Conservation (phyloP, 1,140 invertebrate species). For the Cardiocondyla obscurior region DNA sequence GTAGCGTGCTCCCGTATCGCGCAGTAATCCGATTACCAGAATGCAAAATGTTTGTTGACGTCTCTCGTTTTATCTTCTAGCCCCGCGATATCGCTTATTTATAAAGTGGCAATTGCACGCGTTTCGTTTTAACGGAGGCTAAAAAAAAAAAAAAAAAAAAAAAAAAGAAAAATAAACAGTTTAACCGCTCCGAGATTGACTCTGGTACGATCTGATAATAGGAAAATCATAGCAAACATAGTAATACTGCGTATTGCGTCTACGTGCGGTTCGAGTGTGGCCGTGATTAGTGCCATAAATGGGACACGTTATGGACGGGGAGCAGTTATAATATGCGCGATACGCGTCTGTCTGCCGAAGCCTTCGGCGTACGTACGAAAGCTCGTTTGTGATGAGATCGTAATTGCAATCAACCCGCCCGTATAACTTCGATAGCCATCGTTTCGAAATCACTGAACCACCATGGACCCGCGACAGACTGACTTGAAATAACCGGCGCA, state of each 20-base stretch:
- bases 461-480: neutral
- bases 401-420: slow-evolving; percentile 53
- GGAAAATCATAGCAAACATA: slow-evolving; percentile 38
- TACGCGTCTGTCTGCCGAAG: slow-evolving; percentile 10
- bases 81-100: slow-evolving; percentile 2
- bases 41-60: neutral
- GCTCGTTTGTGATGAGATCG: slow-evolving; percentile 16
- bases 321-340: slow-evolving; percentile 54
- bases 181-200: slow-evolving; percentile 52
- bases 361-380: slow-evolving; percentile 45
- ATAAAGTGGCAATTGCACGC: slow-evolving; percentile 1
- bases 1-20: neutral
- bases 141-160: too few relatives aligned
- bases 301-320: slow-evolving; percentile 54
- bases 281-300: slow-evolving; percentile 61
- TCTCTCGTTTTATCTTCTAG: neutral
- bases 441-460: slow-evolving; percentile 51
- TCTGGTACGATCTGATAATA: slow-evolving; percentile 62
- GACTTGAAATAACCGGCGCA: slow-evolving; percentile 63
- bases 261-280: slow-evolving; percentile 63
- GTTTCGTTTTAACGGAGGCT: neutral
- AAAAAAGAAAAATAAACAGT: too few relatives aligned
- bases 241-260: slow-evolving; percentile 60
- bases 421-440: slow-evolving; percentile 58
- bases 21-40: slow-evolving; percentile 17